A percentile compares a stretch with the other conserved stretches of the same genome.
phyloP scores from a whole-genome alignment of 1,140 invertebrate species.

The Drosophila dunni region DNA sequence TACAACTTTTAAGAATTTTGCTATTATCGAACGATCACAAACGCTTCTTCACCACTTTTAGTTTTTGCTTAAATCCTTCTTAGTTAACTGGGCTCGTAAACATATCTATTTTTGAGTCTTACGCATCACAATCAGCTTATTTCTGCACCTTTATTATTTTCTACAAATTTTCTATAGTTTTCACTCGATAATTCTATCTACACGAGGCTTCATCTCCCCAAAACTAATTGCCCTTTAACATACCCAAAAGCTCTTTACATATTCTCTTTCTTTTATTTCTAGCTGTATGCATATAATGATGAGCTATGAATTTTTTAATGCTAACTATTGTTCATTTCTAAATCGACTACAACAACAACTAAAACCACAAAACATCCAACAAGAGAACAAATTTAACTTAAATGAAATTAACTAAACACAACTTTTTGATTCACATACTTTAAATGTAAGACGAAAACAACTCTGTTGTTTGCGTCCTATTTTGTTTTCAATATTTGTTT shows the following conservation, averaged over 20 bases:
- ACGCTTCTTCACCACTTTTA: conserved; percentile 41
- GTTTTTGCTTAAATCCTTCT: conserved; percentile 22
- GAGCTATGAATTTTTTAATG: conserved; percentile 77
- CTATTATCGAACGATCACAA: conserved; percentile 38
- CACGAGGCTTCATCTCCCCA: conserved; percentile 12
- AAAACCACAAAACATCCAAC: conserved; percentile 42
- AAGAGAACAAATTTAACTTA: conserved; percentile 59
- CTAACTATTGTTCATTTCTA: conserved; percentile 72
- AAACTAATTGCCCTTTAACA: conserved; percentile 36
- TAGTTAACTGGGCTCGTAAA: conserved; percentile 4
- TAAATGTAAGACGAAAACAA: conserved; percentile 64
- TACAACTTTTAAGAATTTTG: conserved; percentile 65
- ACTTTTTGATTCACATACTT: conserved; percentile 46
- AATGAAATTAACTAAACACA: conserved; percentile 37
- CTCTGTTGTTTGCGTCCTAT: conserved; percentile 36
- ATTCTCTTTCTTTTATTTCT: conserved; percentile 80
- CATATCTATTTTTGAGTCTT: conserved; percentile 3
- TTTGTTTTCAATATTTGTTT: background rate
- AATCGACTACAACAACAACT: conserved; percentile 57
- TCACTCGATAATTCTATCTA: background rate
- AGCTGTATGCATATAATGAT: conserved; percentile 78
- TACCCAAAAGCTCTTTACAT: conserved; percentile 58
- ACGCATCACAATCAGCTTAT: conserved; percentile 7
- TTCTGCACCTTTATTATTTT: background rate
- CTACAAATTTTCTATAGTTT: background rate